These are phyloP conservation scores for Onychomys torridus DNA, from an alignment of 2,797 vertebrate species.

Conservation along the genomic window DNA sequence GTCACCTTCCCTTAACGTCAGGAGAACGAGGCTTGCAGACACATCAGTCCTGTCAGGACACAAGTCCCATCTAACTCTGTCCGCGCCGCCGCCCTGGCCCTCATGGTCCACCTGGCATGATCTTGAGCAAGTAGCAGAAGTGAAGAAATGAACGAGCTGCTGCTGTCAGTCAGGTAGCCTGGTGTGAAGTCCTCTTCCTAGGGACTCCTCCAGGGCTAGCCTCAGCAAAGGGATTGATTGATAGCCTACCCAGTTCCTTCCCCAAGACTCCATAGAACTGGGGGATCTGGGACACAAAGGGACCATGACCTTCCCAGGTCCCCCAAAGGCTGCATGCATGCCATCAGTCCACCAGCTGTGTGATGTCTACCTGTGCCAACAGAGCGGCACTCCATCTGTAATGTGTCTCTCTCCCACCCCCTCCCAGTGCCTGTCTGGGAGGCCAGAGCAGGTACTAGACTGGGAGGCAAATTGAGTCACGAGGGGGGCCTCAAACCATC, in stretches of 20 bases:
- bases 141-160: neutral
- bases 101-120: neutral
- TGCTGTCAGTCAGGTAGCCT: neutral
- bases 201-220: neutral
- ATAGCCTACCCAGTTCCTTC: neutral
- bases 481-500: neutral
- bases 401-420: neutral
- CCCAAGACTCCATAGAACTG: neutral
- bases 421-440: neutral
- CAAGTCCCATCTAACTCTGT: no score
- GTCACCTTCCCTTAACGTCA: neutral
- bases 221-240: neutral
- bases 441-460: neutral
- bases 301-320: neutral
- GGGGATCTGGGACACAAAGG: neutral
- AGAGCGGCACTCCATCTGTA: no score
- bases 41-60: no score
- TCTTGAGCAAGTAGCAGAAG: neutral
- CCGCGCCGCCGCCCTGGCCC: rapidly evolving
- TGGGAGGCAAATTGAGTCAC: neutral
- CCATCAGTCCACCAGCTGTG: neutral
- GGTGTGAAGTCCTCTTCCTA: neutral
- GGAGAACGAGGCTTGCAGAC: neutral
- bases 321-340: neutral
- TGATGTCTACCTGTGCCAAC: neutral